These are phyloP conservation scores for Loris lydekkerianus DNA, from an alignment of 2,797 vertebrate genomes.

Conservation along the genomic window DNA sequence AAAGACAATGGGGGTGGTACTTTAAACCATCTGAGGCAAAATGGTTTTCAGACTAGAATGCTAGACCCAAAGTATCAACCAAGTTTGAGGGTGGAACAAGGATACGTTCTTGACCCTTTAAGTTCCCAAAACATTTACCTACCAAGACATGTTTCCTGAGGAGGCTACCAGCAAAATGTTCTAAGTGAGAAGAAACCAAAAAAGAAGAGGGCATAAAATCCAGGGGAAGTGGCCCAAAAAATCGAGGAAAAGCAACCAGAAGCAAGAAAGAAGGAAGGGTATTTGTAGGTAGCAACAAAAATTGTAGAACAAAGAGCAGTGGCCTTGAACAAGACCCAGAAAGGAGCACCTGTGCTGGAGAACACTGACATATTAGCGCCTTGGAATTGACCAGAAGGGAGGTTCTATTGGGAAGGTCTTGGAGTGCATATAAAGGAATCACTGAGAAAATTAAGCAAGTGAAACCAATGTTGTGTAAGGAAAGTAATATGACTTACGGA, in stretches of 20 bases:
- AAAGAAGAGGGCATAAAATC: neutral
- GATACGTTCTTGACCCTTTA: slow-evolving; percentile 11
- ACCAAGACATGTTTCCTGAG: neutral
- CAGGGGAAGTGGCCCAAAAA: neutral
- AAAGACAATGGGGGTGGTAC: neutral
- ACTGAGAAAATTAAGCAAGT: neutral
- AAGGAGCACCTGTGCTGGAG: neutral
- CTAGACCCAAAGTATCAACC: neutral
- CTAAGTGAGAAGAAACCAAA: neutral
- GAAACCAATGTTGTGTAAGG: neutral
- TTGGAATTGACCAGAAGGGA: too few species aligned
- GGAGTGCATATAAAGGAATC: neutral
- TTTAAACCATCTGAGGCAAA: neutral
- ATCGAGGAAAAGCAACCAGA: neutral
- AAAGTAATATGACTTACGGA: neutral
- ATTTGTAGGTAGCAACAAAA: neutral
- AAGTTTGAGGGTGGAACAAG: neutral
- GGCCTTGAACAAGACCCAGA: neutral
- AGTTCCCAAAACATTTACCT: neutral
- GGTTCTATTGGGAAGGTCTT: neutral
- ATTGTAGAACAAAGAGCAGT: neutral
- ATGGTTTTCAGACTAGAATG: slow-evolving; percentile 35
- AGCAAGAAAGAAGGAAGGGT: neutral
- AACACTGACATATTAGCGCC: neutral
- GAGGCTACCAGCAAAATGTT: neutral